A percentile compares a stretch with the other conserved stretches of the same genome.
Conservation (phyloP, 2,888 invertebrate species). For the Nomada hirtipes region DNA sequence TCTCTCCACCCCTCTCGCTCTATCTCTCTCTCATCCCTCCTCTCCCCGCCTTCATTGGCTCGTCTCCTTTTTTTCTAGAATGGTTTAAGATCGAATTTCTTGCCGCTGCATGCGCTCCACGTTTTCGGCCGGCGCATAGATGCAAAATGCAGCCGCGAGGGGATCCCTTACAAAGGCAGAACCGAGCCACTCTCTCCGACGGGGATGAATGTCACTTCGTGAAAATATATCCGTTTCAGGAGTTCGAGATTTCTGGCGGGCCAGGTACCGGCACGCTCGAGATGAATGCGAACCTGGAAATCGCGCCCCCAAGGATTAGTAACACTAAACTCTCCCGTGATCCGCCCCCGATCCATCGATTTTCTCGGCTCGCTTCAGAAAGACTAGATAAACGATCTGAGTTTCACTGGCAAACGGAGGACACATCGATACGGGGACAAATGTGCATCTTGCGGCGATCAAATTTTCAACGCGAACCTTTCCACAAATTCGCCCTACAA, state of each 20-base stretch:
- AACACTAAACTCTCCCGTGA: conserved; percentile 53
- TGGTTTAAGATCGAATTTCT: conserved; percentile 81
- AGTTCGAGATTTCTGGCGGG: conserved; percentile 68
- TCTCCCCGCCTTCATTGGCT: conserved; percentile 64
- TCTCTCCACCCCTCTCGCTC: conserved; percentile 47
- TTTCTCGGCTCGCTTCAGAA: not conserved
- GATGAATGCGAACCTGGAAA: conserved; percentile 52
- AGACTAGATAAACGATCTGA: conserved; percentile 1
- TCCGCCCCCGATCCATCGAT: conserved; percentile 8
- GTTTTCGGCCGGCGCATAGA: conserved; percentile 71
- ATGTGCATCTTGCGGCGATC: too few species aligned
- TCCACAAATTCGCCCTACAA: too few species aligned
- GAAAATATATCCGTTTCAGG: conserved; percentile 84
- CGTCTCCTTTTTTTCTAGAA: conserved; percentile 69
- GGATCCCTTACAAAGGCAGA: conserved; percentile 83
- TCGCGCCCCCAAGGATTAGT: conserved; percentile 53
- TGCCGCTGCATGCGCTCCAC: conserved; percentile 72
- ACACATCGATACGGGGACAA: not conserved
- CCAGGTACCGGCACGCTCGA: conserved; percentile 31
- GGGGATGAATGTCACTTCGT: conserved; percentile 79
- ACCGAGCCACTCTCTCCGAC: conserved; percentile 66
- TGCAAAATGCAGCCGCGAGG: conserved; percentile 80
- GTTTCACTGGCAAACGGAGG: not conserved
- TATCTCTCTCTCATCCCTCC: conserved; percentile 49
- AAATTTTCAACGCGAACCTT: too few species aligned